Base-by-base conservation (phyloP, 2,797 vertebrate species). In the Eulemur coronatus region DNA sequence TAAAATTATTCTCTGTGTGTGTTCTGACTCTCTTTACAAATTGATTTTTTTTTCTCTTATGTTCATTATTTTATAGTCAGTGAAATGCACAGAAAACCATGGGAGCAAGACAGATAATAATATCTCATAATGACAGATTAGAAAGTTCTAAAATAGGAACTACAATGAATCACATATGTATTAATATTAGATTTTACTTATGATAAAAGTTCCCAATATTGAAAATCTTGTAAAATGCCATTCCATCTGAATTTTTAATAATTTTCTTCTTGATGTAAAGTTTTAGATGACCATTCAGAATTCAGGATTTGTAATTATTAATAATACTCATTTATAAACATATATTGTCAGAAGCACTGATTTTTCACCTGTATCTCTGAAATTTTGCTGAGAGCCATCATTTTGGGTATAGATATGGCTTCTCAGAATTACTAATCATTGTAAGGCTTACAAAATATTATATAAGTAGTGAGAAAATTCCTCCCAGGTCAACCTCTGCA, bases 181-280 rank as follows among this genome's bases (percentile, higher is more conserved):
- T 91, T 98, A 96, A 95, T 73, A 92, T 94, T 96, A 85, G 28
- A 26, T 81, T 97, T 93, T 72, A 78, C 11, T 93, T 55, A 50
- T 91, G 89, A 97, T 46, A 94, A 33, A 96, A 89, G 73, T 24
- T 26, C 5, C 46, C 79, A 17, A 35, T 95, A 26, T 0, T 93
- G 38, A 89, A 95, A 89, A 48, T 81, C 24, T 69, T 69, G 7
- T 94, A 73, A 92, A 50, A 61, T 59, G 33, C 1, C 41, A 67
- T 43, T 69, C 13, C 5, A n/a, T 43, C 14, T 90, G 46, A 57
- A 57, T 57, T 38, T 91, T 84, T 61, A 38, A 73, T 61, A 69
- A 30, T 41, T 89, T 93, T 69, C 17, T 69, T 91, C 20, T 55
- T 78, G 11, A 43, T 69, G 14, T 84, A 43, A 24, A n/a, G 75